Evolutionary conservation across 2,888 invertebrate species (phyloP).

Genomic region (Cryptocephalus moraei): DNA sequence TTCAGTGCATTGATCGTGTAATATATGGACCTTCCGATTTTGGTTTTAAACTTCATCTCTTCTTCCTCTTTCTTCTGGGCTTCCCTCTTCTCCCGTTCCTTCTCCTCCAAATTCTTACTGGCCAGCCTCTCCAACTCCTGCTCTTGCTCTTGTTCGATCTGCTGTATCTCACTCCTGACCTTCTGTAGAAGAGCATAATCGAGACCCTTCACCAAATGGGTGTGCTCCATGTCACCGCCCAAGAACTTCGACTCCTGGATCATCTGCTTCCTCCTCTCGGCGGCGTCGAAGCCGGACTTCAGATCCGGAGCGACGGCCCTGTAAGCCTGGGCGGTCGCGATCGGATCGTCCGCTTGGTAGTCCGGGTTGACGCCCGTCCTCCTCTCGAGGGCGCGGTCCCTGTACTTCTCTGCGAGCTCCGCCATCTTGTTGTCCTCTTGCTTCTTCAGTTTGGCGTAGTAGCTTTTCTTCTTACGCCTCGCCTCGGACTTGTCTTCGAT

Average conservation of each 20-base stretch:
- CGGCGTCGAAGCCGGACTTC: conserved; percentile 89
- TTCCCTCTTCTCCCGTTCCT: conserved; percentile 32
- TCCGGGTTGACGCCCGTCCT: conserved; percentile 62
- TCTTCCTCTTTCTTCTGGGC: conserved; percentile 52
- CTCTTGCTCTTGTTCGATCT: conserved; percentile 73
- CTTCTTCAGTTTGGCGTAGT: conserved; percentile 86
- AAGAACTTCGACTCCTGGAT: conserved; percentile 99
- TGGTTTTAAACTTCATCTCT: conserved; percentile 73
- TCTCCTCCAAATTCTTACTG: conserved; percentile 44
- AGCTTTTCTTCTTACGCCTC: conserved; percentile 86
- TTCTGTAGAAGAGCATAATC: conserved; percentile 89
- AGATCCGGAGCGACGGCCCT: conserved; percentile 93
- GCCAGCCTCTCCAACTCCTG: conserved; percentile 69
- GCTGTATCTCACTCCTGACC: conserved; percentile 84
- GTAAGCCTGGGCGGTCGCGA: conserved; percentile 60
- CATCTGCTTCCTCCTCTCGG: conserved; percentile 87
- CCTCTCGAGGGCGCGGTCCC: conserved; percentile 84
- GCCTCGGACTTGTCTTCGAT: conserved; percentile 71
- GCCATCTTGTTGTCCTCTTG: conserved; percentile 92
- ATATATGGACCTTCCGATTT: conserved; percentile 68
- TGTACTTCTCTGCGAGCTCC: conserved; percentile 86
- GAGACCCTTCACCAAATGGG: conserved; percentile 96
- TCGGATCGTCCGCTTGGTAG: conserved; percentile 71
- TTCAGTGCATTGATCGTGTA: conserved; percentile 57
- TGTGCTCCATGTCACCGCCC: conserved; percentile 93